These are phyloP conservation scores for Sphaeridia pumilis DNA, from an alignment of 2,888 invertebrate genomes.

Conservation along the genomic window DNA sequence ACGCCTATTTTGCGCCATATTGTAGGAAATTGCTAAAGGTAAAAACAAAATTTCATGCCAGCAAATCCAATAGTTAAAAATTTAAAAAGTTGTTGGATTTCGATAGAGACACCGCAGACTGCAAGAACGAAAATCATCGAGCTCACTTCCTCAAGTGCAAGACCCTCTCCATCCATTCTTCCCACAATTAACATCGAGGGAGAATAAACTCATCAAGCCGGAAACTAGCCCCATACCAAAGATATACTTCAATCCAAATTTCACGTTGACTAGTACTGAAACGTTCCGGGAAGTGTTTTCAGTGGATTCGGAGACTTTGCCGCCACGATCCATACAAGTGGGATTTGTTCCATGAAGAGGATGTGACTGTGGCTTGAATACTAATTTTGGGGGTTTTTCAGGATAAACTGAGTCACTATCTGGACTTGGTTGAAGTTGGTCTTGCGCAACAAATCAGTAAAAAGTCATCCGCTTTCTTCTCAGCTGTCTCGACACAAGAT, in stretches of 20 bases:
- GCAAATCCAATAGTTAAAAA: background rate
- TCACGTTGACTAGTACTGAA: constrained; percentile 65
- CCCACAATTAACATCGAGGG: constrained; percentile 28
- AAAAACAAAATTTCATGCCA: background rate
- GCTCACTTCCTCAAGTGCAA: constrained; percentile 15
- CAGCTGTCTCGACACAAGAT: constrained; percentile 97
- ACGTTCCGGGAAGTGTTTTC: constrained; percentile 79
- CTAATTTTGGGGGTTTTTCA: constrained; percentile 6
- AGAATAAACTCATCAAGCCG: constrained; percentile 27
- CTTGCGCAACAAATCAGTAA: constrained; percentile 85
- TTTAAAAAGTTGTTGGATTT: background rate
- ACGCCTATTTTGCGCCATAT: constrained; percentile 76
- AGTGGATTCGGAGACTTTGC: constrained; percentile 43
- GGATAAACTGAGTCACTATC: constrained; percentile 67
- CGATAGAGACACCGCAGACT: constrained; percentile 29
- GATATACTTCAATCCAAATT: constrained; percentile 67
- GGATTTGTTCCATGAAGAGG: constrained; percentile 5
- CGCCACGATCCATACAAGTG: constrained; percentile 31
- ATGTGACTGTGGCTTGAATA: background rate
- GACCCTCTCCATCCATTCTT: constrained; percentile 28
- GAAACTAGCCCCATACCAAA: constrained; percentile 57
- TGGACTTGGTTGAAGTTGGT: constrained; percentile 88
- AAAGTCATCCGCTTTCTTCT: constrained; percentile 93
- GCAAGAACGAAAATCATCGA: constrained; percentile 31
- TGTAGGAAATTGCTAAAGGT: constrained; percentile 52